These are phyloP conservation scores for Melanostoma mellinum DNA, from an alignment of 2,888 invertebrate species.

Conservation along the genomic window DNA sequence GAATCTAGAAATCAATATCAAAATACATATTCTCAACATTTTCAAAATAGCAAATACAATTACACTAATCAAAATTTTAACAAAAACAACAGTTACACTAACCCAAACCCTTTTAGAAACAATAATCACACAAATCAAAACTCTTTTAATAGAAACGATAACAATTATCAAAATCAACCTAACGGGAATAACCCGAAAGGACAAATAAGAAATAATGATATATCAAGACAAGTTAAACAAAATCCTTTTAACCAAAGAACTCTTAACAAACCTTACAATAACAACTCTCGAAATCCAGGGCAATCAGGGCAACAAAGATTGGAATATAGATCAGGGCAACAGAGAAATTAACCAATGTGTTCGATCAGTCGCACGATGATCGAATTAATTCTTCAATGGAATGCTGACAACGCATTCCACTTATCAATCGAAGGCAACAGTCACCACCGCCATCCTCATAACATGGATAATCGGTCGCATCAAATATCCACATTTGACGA, in stretches of 20 bases:
- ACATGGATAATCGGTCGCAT: too few relatives aligned
- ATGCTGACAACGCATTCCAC: too few relatives aligned
- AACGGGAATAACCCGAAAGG: constrained; percentile 12
- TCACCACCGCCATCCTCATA: too few relatives aligned
- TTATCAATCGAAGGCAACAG: too few relatives aligned
- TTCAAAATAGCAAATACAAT: constrained; percentile 1
- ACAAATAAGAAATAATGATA: constrained; percentile 9
- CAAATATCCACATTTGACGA: too few relatives aligned
- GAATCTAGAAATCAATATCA: not conserved
- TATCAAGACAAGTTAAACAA: constrained; percentile 3
- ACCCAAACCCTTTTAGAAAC: constrained; percentile 8
- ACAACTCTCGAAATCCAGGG: not conserved
- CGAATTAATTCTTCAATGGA: too few relatives aligned
- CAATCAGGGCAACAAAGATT: constrained; percentile 9
- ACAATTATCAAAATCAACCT: constrained; percentile 3
- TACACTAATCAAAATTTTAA: not conserved
- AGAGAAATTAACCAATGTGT: constrained; percentile 3
- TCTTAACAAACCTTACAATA: not conserved
- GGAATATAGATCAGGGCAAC: constrained; percentile 5
- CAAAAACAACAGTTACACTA: not conserved
- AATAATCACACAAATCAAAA: constrained; percentile 5
- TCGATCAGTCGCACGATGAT: too few relatives aligned
- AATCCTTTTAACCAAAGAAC: too few relatives aligned
- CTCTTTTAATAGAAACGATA: not conserved
- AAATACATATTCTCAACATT: not conserved